A percentile compares a stretch with the other conserved stretches of the same genome.
phyloP scores from a whole-genome alignment of 2,888 invertebrate genomes.

The Andrena chrysosceles region DNA sequence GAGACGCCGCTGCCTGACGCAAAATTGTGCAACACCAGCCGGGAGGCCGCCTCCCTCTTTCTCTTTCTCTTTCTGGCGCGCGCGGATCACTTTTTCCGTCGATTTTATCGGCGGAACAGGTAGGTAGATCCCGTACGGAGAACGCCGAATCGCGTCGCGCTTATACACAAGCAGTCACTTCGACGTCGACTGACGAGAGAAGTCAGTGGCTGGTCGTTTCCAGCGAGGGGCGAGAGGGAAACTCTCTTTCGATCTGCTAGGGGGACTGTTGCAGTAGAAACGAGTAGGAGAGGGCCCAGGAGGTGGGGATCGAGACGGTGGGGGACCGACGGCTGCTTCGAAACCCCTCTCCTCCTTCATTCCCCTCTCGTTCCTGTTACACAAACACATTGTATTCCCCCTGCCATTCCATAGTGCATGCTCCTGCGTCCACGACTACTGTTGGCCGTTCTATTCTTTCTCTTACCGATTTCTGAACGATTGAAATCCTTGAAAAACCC shows the following conservation, averaged over 20 bases:
- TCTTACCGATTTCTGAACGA: background rate
- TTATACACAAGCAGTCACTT: conserved; percentile 65
- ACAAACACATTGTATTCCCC: conserved; percentile 27
- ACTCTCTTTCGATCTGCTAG: conserved; percentile 53
- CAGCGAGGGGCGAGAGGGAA: conserved; percentile 51
- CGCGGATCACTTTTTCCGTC: conserved; percentile 13
- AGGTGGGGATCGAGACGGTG: conserved; percentile 54
- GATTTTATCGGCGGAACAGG: conserved; percentile 47
- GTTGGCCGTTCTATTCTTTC: conserved; percentile 10
- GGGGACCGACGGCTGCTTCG: conserved; percentile 61
- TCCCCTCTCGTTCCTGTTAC: conserved; percentile 37
- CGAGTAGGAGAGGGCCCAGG: conserved; percentile 52
- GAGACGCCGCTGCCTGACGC: conserved; percentile 29
- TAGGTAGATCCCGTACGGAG: conserved; percentile 33
- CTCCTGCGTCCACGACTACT: conserved; percentile 48
- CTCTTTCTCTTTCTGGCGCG: conserved; percentile 27
- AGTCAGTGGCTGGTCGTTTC: conserved; percentile 71
- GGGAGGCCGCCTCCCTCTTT: conserved; percentile 16
- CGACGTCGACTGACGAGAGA: conserved; percentile 74
- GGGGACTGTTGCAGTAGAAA: conserved; percentile 58
- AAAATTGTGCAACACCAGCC: conserved; percentile 45
- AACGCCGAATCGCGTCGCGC: conserved; percentile 47
- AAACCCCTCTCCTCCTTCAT: conserved; percentile 4
- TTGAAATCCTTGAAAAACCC: background rate
- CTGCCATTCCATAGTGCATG: conserved; percentile 50